Evolutionary conservation across 2,797 vertebrate species (phyloP), one percentile per base, ranked within the genome.

Genomic region (Podarcis lilfordi): DNA sequence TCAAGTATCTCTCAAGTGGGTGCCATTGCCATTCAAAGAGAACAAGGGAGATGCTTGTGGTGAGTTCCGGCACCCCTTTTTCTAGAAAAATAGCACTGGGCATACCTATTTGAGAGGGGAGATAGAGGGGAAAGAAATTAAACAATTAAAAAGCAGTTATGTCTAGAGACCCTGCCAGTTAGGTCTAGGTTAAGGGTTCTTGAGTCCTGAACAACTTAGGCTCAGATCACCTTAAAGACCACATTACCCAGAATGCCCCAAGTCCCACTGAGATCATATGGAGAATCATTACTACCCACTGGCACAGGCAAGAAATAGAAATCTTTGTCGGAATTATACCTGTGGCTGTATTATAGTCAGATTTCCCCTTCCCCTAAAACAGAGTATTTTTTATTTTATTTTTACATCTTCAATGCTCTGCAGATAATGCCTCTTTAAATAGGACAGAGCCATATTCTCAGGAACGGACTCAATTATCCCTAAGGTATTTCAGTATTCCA

Each of bases 391-490:
- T 69, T 72, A 7, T 15, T 25, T 45, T 45, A 6, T 50, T 50
- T 50, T 50, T 10, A 40, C 43, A 40, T 45, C 35, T 61, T 78
- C 74, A 84, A 71, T 88, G 50, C 43, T 78, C 81, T 78, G 74
- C 75, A 50, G 76, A 86, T 76, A 64, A 79, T 79, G 68, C 85
- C 85, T 79, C 43, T 86, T 86, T 79, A 86, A 79, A 69, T 86
- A 78, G 61, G 75, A 78, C 64, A 78, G 40, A 78, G 64, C 37
- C 11, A 32, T 29, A 78, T 68, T 86, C 78, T 69, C 75, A 86
- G 61, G 64, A 86, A 86, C 68, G 75, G 84, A 86, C 84, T 86
- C 61, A 79, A 85, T 86, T 86, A 86, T 86, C 84, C 84, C 75
- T 66, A 78, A 29, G 43, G 61, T 25, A 45, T 88, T 76, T 77